A percentile compares a stretch with the other conserved stretches of the same genome.
Conservation (phyloP, 1,140 invertebrate genomes). For the Liolophura sinensis region DNA sequence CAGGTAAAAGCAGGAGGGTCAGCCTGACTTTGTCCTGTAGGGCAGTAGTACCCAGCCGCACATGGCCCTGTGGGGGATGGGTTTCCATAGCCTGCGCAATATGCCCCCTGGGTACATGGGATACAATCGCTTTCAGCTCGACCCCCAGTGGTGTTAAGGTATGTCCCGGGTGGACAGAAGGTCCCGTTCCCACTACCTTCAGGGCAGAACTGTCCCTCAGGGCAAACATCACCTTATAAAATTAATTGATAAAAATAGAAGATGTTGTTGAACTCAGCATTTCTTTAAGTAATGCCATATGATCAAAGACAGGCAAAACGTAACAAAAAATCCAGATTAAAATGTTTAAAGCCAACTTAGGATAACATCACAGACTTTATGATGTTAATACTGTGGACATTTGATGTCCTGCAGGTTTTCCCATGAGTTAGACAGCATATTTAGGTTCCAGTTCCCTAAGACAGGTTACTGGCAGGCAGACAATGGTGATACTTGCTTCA, state of each 20-base stretch:
- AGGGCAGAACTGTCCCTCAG: conserved; percentile 43
- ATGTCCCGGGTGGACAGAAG: conserved; percentile 46
- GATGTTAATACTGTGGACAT: too few relatives aligned
- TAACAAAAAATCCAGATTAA: neutral
- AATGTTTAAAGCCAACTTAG: too few relatives aligned
- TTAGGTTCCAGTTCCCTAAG: too few relatives aligned
- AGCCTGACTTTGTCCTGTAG: conserved; percentile 38
- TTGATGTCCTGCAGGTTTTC: too few relatives aligned
- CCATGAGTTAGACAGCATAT: too few relatives aligned
- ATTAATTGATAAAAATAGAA: conserved; percentile 1
- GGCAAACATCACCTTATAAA: conserved; percentile 43
- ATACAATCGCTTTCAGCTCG: conserved; percentile 33
- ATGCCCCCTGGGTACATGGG: conserved; percentile 38
- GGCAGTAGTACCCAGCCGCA: conserved; percentile 48
- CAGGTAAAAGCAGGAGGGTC: conserved; percentile 43
- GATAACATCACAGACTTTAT: too few relatives aligned
- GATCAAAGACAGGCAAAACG: neutral
- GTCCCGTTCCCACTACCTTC: conserved; percentile 41
- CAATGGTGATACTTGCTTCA: too few relatives aligned
- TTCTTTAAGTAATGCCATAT: too few relatives aligned
- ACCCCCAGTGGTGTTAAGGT: conserved; percentile 36
- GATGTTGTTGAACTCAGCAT: too few relatives aligned
- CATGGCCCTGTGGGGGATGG: conserved; percentile 32
- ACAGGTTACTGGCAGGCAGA: too few relatives aligned
- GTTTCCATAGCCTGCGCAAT: conserved; percentile 49